Evolutionary conservation across 2,797 vertebrate genomes (phyloP).

Genomic region (Paramormyrops hopkinsi): DNA sequence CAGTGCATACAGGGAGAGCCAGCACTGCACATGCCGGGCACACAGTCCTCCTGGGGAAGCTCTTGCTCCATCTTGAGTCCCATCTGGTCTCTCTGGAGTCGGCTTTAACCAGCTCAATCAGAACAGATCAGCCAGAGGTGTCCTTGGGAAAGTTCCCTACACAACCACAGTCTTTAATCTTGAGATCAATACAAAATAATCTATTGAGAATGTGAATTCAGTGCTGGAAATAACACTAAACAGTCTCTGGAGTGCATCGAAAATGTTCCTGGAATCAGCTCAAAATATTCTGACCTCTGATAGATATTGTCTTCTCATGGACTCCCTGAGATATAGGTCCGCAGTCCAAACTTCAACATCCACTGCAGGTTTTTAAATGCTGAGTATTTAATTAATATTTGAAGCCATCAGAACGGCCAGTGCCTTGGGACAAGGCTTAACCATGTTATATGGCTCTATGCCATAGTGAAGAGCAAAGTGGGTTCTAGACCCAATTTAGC

Average conservation of each 20-base stretch:
- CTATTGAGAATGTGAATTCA: background rate
- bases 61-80: background rate
- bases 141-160: background rate
- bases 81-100: background rate
- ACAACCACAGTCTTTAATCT: background rate
- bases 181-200: background rate
- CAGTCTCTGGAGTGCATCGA: background rate
- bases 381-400: constrained; percentile 1
- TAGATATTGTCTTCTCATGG: background rate
- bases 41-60: background rate
- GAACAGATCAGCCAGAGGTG: background rate
- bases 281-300: background rate
- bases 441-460: background rate
- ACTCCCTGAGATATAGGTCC: background rate
- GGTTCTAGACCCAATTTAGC: background rate
- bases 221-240: background rate
- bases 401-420: background rate
- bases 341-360: background rate
- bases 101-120: background rate
- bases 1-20: background rate
- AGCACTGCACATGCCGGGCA: background rate
- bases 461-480: background rate
- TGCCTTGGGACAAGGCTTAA: background rate
- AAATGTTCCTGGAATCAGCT: background rate
- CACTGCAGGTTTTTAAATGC: background rate